A percentile compares a stretch with the other conserved stretches of the same genome.
These are phyloP conservation scores for Nebria brevicollis DNA, from an alignment of 2,888 invertebrate species.

Conservation along the genomic window DNA sequence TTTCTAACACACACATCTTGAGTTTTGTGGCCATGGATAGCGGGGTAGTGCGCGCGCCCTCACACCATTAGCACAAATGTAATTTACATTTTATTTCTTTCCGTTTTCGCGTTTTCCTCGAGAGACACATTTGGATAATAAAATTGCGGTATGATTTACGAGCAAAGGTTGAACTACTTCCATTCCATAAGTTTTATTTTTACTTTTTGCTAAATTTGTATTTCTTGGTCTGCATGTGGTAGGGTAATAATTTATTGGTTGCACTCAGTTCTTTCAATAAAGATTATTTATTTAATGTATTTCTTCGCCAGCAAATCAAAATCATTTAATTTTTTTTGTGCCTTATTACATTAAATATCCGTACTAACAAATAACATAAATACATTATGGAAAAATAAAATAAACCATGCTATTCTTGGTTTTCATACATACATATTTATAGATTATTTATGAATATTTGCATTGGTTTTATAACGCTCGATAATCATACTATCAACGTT, in stretches of 20 bases:
- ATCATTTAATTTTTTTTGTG: too few species aligned
- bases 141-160: constrained; percentile 35
- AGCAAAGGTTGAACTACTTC: neutral
- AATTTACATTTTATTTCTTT: constrained; percentile 36
- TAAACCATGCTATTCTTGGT: too few species aligned
- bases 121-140: constrained; percentile 29
- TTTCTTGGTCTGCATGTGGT: neutral
- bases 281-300: too few species aligned
- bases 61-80: neutral
- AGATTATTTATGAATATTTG: too few species aligned
- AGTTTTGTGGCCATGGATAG: neutral
- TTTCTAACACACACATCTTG: neutral
- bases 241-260: neutral
- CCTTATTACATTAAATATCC: too few species aligned
- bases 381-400: too few species aligned
- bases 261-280: neutral
- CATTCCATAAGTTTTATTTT: neutral
- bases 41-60: neutral
- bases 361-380: too few species aligned
- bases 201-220: neutral
- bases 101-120: neutral
- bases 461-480: too few species aligned
- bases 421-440: too few species aligned
- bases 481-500: too few species aligned
- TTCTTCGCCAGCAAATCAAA: too few species aligned